Percentiles rank a stretch among this genome's conserved stretches.
Evolutionary conservation across 2,113 vertebrate genomes (phyloP).

Genomic region (Verasper variegatus): DNA sequence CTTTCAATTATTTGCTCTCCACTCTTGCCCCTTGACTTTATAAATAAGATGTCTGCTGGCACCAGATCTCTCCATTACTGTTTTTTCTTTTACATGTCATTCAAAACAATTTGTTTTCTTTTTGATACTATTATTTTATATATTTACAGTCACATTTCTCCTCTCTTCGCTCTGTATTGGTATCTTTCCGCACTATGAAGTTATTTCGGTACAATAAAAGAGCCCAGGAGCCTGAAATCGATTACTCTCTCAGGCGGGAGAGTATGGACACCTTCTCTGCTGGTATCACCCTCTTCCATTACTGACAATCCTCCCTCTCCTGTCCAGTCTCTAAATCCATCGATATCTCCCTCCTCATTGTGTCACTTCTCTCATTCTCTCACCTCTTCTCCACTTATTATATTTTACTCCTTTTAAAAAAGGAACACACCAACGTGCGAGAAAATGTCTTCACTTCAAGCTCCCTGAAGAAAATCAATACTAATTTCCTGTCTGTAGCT

Average conservation of each 20-base stretch:
- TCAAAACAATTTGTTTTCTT: neutral
- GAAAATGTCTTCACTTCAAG: neutral
- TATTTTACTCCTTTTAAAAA: neutral
- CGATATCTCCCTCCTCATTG: constrained; percentile 9
- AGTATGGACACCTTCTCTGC: constrained; percentile 49
- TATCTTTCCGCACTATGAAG: constrained; percentile 27
- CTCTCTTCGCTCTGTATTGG: constrained; percentile 2
- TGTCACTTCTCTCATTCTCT: neutral
- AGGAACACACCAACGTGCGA: neutral
- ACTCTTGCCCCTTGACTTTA: neutral
- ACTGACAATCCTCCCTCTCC: constrained; percentile 48
- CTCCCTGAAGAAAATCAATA: constrained; percentile 24
- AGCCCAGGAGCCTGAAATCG: constrained; percentile 51
- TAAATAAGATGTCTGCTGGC: constrained; percentile 4
- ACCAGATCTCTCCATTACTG: constrained; percentile 2
- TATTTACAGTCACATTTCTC: constrained; percentile 13
- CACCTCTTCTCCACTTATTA: neutral
- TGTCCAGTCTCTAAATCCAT: constrained; percentile 40
- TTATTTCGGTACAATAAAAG: constrained; percentile 55
- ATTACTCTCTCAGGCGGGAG: constrained; percentile 50
- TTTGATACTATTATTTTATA: constrained; percentile 4
- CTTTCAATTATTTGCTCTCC: neutral
- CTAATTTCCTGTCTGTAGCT: constrained; percentile 18
- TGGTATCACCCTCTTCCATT: constrained; percentile 53
- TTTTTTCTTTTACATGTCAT: neutral